A percentile compares a stretch with the other conserved stretches of the same genome.
Conservation (phyloP, 2,113 vertebrate species). For the Conger conger region DNA sequence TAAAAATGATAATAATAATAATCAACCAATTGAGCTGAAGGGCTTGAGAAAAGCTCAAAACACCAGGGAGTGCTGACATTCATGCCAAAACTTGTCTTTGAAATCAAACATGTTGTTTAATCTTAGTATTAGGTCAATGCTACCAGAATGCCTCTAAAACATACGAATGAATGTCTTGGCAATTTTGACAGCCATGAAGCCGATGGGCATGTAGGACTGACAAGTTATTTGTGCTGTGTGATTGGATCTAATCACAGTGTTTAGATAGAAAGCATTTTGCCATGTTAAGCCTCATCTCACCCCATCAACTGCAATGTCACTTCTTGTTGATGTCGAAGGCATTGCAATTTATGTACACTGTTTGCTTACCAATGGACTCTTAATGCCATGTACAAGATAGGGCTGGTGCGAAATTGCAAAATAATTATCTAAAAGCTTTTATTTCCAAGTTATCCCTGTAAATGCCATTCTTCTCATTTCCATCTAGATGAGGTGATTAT, state of each 20-base stretch:
- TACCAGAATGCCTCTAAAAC: conserved; percentile 3
- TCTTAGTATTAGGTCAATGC: background rate
- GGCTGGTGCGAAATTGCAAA: background rate
- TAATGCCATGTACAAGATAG: background rate
- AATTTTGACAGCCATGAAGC: conserved; percentile 39
- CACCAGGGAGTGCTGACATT: background rate
- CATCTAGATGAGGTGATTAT: too few species aligned
- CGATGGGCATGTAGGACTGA: conserved; percentile 23
- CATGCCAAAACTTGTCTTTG: background rate
- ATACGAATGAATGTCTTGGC: background rate
- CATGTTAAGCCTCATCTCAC: conserved; percentile 50
- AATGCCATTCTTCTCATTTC: background rate
- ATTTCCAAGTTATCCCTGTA: background rate
- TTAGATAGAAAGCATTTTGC: conserved; percentile 28
- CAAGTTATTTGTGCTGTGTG: conserved; percentile 15
- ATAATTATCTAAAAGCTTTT: background rate
- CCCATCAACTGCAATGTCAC: conserved; percentile 50
- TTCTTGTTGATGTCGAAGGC: conserved; percentile 35
- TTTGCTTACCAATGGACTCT: background rate
- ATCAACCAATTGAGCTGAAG: too few species aligned
- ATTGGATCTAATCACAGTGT: conserved; percentile 36
- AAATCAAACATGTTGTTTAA: background rate
- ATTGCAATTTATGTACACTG: background rate
- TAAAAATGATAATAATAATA: too few species aligned
- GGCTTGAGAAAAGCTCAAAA: background rate